Evolutionary conservation across 1,140 invertebrate species (phyloP).

Genomic region (Penaeus vannamei): DNA sequence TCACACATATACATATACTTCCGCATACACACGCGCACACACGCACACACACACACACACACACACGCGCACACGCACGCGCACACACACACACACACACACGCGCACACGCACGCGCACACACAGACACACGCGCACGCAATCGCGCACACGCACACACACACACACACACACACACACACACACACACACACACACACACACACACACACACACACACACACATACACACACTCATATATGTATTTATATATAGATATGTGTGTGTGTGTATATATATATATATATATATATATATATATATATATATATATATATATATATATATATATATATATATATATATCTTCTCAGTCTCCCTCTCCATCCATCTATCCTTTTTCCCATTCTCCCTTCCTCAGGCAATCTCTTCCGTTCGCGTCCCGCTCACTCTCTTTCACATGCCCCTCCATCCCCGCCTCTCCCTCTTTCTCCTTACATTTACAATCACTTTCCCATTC

Average conservation of each 20-base stretch:
- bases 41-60: conserved; percentile 11
- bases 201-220: too few species aligned
- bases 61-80: conserved; percentile 10
- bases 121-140: neutral
- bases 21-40: conserved; percentile 1
- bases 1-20: neutral
- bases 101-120: conserved; percentile 9
- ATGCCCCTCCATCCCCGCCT: neutral
- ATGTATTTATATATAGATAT: too few species aligned
- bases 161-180: neutral
- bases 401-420: neutral
- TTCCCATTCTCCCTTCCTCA: neutral
- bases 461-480: neutral
- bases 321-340: too few species aligned
- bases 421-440: neutral
- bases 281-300: too few species aligned
- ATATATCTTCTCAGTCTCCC: neutral
- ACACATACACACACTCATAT: neutral
- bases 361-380: neutral
- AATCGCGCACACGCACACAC: neutral
- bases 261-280: too few species aligned
- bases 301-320: too few species aligned
- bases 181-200: neutral
- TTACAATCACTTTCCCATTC: neutral
- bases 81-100: conserved; percentile 11